Percentiles rank a stretch among this genome's conserved stretches.
Evolutionary conservation across 2,888 invertebrate genomes (phyloP).

Genomic region (Brassicogethes aeneus): DNA sequence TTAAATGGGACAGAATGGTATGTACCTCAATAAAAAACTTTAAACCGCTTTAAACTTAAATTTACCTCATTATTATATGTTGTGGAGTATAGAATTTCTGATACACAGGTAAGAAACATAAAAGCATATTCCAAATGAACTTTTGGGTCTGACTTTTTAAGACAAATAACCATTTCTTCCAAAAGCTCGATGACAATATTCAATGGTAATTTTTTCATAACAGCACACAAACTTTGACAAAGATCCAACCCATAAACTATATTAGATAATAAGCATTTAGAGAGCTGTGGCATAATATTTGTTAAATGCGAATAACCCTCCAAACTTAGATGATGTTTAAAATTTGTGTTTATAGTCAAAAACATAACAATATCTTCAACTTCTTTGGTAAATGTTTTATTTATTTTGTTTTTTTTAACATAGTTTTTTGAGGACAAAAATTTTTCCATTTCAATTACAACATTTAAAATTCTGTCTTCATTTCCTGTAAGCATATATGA

Average conservation of each 20-base stretch:
- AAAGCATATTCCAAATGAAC: slow-evolving; percentile 19
- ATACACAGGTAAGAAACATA: slow-evolving; percentile 16
- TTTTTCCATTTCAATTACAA: slow-evolving; percentile 18
- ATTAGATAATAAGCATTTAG: slow-evolving; percentile 30
- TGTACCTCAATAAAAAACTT: no score
- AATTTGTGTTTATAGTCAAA: slow-evolving; percentile 32
- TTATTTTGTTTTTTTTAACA: slow-evolving; percentile 17
- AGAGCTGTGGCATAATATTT: slow-evolving; percentile 28
- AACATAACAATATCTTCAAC: slow-evolving; percentile 27
- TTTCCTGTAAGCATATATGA: slow-evolving; percentile 27
- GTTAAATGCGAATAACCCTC: slow-evolving; percentile 30
- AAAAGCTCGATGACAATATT: slow-evolving; percentile 21
- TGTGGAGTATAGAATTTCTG: no score
- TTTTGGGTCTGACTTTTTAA: slow-evolving; percentile 23
- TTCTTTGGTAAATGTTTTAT: slow-evolving; percentile 16
- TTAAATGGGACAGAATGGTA: no score
- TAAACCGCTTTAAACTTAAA: no score
- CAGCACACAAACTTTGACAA: slow-evolving; percentile 18
- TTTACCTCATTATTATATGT: no score
- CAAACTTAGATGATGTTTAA: slow-evolving; percentile 19
- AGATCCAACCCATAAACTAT: slow-evolving; percentile 25
- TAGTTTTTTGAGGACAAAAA: slow-evolving; percentile 21
- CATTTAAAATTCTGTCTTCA: slow-evolving; percentile 23
- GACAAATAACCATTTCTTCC: slow-evolving; percentile 25
- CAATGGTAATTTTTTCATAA: slow-evolving; percentile 23